Conservation (phyloP, 2,113 vertebrate species). For the Motacilla alba region DNA sequence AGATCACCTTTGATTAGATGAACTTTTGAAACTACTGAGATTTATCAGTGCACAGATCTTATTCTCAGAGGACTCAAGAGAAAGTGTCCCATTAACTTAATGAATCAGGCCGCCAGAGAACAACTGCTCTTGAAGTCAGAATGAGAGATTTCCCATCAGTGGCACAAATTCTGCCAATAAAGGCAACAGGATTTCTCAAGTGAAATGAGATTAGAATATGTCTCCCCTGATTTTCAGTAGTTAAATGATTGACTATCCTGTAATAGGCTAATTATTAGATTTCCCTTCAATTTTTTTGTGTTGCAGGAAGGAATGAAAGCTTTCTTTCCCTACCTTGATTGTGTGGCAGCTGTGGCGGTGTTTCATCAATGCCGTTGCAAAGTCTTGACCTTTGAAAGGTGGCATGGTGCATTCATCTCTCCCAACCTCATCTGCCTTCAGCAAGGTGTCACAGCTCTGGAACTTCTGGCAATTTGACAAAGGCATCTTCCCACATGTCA, state of each 20-base stretch:
- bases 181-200: conserved; percentile 41
- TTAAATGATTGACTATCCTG: conserved; percentile 50
- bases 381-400: conserved; percentile 37
- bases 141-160: conserved; percentile 59
- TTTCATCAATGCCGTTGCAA: not conserved
- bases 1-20: conserved; percentile 65
- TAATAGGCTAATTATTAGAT: conserved; percentile 59
- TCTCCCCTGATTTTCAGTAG: conserved; percentile 49
- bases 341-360: not conserved
- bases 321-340: not conserved
- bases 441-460: conserved; percentile 32
- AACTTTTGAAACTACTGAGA: conserved; percentile 58
- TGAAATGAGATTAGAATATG: conserved; percentile 54
- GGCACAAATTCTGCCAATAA: conserved; percentile 41
- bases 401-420: not conserved
- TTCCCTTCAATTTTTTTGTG: conserved; percentile 34
- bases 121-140: conserved; percentile 41
- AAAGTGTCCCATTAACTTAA: conserved; percentile 66
- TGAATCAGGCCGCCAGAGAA: conserved; percentile 57
- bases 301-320: not conserved
- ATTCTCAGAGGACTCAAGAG: conserved; percentile 36
- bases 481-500: conserved; percentile 24
- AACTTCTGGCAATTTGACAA: conserved; percentile 42
- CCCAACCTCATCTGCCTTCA: conserved; percentile 21
- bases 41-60: conserved; percentile 35